These are phyloP conservation scores for Sinella curviseta DNA, from an alignment of 1,140 invertebrate species.

Conservation along the genomic window DNA sequence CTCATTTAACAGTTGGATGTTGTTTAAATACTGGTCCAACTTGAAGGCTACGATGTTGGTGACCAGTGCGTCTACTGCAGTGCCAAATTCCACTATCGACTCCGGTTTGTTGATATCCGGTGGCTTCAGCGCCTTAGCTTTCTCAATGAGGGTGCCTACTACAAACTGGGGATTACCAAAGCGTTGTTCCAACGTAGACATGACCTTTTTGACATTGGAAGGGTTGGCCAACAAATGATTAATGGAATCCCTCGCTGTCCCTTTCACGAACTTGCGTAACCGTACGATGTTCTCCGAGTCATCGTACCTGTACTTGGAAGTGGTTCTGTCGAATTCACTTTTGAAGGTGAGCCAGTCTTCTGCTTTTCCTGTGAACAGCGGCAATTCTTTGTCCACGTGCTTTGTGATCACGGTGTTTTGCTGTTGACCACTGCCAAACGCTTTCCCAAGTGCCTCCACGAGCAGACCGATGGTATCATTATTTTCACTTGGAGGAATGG, in stretches of 20 bases:
- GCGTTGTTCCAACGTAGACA: background rate
- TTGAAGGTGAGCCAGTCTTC: constrained; percentile 13
- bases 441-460: background rate
- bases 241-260: background rate
- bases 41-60: background rate
- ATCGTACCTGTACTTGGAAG: background rate
- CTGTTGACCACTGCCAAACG: background rate
- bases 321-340: background rate
- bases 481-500: no score
- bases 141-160: background rate
- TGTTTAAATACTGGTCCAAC: background rate
- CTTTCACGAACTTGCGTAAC: background rate
- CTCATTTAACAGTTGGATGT: background rate
- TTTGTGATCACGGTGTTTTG: background rate
- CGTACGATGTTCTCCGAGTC: constrained; percentile 16
- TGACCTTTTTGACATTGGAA: background rate
- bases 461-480: no score
- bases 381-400: background rate
- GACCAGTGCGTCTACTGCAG: background rate
- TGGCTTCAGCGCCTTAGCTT: background rate
- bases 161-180: background rate
- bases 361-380: background rate
- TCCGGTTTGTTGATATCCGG: background rate
- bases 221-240: background rate
- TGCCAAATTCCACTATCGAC: constrained; percentile 10